These are phyloP conservation scores for Orthonyx spaldingii DNA, from an alignment of 2,113 vertebrate species.

Conservation along the genomic window DNA sequence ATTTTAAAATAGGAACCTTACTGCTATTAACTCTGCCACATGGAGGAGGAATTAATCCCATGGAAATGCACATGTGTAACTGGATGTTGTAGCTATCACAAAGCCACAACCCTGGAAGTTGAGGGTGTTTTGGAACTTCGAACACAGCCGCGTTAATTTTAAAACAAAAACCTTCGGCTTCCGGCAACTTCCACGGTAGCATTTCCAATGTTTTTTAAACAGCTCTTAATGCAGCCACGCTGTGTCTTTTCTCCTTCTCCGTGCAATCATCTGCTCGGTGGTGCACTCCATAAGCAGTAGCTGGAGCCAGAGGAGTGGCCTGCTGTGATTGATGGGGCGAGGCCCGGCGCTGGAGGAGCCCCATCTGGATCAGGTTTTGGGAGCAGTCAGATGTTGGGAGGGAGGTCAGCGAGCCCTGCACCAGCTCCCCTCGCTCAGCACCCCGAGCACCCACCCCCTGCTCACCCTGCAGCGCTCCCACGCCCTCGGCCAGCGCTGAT, in stretches of 20 bases:
- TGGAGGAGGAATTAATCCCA: neutral
- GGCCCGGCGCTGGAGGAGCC: constrained; percentile 45
- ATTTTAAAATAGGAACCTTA: neutral
- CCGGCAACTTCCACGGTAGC: constrained; percentile 20
- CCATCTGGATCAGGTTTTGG: constrained; percentile 74
- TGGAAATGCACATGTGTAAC: neutral
- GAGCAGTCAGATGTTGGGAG: constrained; percentile 71
- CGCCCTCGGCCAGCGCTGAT: constrained; percentile 73
- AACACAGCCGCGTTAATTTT: constrained; percentile 36
- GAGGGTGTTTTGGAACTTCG: neutral
- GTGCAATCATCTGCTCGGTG: constrained; percentile 68
- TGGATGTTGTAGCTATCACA: neutral
- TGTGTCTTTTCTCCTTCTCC: constrained; percentile 17
- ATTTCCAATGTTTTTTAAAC: constrained; percentile 64
- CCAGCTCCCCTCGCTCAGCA: constrained; percentile 66
- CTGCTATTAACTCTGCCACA: neutral
- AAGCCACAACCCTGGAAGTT: neutral
- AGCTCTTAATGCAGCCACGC: constrained; percentile 66
- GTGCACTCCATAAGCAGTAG: constrained; percentile 34
- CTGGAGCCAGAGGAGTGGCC: constrained; percentile 71
- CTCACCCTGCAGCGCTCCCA: constrained; percentile 43
- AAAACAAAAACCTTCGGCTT: constrained; percentile 58
- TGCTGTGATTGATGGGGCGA: constrained; percentile 72
- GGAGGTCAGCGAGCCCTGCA: constrained; percentile 74
- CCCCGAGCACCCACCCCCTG: constrained; percentile 22